phyloP scores from a whole-genome alignment of 2,888 invertebrate genomes.

The Cataglyphis rosenhaueri region DNA sequence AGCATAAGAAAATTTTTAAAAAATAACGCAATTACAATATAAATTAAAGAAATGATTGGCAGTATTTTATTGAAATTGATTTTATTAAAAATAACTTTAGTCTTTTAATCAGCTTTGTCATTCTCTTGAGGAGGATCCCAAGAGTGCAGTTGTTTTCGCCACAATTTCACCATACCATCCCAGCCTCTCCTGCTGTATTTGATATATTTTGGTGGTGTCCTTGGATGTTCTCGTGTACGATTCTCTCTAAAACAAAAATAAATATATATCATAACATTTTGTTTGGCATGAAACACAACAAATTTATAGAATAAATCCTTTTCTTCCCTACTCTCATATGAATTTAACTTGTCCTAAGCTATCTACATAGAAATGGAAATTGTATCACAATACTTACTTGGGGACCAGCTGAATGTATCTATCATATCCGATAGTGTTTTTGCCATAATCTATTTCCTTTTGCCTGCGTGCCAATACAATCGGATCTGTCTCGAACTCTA shows the following conservation, averaged over 20 bases:
- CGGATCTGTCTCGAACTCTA: conserved; percentile 90
- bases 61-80: conserved; percentile 7
- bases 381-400: conserved; percentile 87
- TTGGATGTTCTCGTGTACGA: conserved; percentile 91
- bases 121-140: conserved; percentile 88
- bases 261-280: conserved; percentile 10
- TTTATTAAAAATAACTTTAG: conserved; percentile 3
- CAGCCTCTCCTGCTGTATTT: conserved; percentile 97
- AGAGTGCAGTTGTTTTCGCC: conserved; percentile 94
- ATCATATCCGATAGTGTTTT: conserved; percentile 95
- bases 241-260: conserved; percentile 85
- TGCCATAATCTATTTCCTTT: conserved; percentile 98
- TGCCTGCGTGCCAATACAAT: conserved; percentile 91
- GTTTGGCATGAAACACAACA: neutral
- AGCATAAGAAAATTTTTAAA: neutral
- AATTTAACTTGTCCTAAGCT: neutral
- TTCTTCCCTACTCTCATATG: neutral
- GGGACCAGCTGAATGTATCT: conserved; percentile 90
- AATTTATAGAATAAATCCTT: neutral
- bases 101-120: conserved; percentile 45
- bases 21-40: conserved; percentile 25
- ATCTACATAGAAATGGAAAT: neutral
- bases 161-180: conserved; percentile 95
- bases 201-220: conserved; percentile 94
- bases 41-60: conserved; percentile 34